These are phyloP conservation scores for Alces alces DNA, from an alignment of 2,113 vertebrate genomes.

Conservation along the genomic window DNA sequence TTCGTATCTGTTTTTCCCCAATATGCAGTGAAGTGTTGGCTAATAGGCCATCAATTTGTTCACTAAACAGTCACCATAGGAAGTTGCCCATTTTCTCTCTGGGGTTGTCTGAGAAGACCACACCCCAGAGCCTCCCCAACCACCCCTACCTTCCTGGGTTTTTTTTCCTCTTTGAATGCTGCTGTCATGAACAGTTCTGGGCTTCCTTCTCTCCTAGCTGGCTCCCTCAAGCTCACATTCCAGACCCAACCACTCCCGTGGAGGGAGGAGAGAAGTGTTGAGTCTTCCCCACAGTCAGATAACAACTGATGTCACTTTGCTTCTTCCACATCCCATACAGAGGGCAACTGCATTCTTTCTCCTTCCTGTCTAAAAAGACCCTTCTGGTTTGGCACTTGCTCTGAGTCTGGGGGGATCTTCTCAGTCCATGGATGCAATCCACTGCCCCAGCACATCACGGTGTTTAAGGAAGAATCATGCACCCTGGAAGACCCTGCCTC, in stretches of 20 bases:
- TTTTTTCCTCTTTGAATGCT: neutral
- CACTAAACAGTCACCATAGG: slow-evolving; percentile 70
- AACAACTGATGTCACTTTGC: neutral
- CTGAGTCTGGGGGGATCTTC: neutral
- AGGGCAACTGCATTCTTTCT: neutral
- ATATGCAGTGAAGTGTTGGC: slow-evolving; percentile 73
- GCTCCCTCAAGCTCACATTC: neutral
- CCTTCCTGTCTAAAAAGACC: neutral
- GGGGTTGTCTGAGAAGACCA: slow-evolving; percentile 52
- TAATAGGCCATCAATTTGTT: slow-evolving; percentile 70
- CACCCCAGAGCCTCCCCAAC: neutral
- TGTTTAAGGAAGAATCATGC: neutral
- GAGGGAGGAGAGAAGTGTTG: neutral
- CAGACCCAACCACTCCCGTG: neutral
- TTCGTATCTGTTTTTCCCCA: slow-evolving; percentile 69
- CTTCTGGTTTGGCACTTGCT: neutral
- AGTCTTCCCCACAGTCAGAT: neutral
- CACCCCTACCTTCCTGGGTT: neutral
- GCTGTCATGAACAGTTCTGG: neutral
- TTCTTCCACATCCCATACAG: neutral
- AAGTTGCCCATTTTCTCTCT: slow-evolving; percentile 63
- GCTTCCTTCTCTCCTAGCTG: neutral
- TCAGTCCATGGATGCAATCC: neutral
- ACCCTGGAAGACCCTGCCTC: neutral
- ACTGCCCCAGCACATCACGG: neutral